Base-by-base conservation (phyloP, 2,113 vertebrate species). In the Cercopithecus mona region DNA sequence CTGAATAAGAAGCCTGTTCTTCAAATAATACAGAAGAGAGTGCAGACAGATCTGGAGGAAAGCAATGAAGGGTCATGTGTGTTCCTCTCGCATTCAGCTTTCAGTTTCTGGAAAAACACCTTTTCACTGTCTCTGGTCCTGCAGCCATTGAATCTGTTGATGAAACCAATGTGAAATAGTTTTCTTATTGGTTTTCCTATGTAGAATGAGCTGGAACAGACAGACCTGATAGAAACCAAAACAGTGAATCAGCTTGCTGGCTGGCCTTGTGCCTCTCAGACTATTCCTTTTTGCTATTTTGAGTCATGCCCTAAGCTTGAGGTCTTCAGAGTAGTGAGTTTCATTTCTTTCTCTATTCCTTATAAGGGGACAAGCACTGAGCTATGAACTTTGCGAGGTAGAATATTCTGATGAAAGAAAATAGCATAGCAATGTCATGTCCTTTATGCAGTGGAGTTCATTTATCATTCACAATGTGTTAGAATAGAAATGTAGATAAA, bases 401-500 rank as follows among this genome's bases (percentile, higher is more conserved):
- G 87, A 93, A 87, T 97, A 96, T 94, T 97, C 90, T 97, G 66
- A 96, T 94, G 93, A 88, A 96, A 94, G 94, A 84, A 94, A 92
- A 95, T 43, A 97, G 83, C 91, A 91, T 86, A 96, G 93, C 97
- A 97, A 96, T 97, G 92, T 96, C 97, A 88, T 96, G 94, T 98
- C 93, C 97, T 97, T 93, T 98, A 64, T 82, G 30, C 90, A 50
- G 76, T 8, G 2, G 38, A 96, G 89, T 97, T 97, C 97, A 97
- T 97, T 97, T 97, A 97, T 98, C 97, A 98, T 98, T 97, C 96
- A 90, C 80, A 85, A 90, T 75, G 96, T 45, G 6, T 92, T 93
- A 82, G 92, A 97, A 97, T 91, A 83, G 93, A 96, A 97, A 97
- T 94, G 96, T 94, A 95, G 97, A 97, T 97, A 98, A 96, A 98